Conservation (phyloP, 1,140 invertebrate species). For the Melipona quadrifasciata region DNA sequence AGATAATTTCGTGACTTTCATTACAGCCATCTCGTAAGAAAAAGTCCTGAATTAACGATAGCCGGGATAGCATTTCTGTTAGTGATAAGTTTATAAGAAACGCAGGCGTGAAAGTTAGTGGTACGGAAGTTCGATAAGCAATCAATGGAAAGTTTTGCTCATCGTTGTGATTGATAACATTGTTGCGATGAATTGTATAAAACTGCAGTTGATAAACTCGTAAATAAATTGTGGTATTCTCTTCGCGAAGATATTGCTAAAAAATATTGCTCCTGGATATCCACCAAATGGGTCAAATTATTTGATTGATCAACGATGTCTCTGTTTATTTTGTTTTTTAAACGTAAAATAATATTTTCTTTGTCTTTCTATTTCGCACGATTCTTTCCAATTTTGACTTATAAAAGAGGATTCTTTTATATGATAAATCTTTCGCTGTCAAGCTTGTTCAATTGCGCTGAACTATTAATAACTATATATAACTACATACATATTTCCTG, state of each 20-base stretch:
- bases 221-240: not conserved
- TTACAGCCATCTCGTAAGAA: not conserved
- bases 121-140: not conserved
- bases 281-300: not conserved
- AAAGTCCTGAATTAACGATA: conserved; percentile 5
- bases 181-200: not conserved
- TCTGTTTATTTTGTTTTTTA: too few species aligned
- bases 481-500: too few species aligned
- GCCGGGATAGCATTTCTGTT: not conserved
- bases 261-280: not conserved
- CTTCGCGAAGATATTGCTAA: not conserved
- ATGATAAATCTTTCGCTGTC: too few species aligned
- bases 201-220: not conserved
- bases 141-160: not conserved
- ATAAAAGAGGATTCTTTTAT: too few species aligned
- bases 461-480: too few species aligned
- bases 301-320: not conserved
- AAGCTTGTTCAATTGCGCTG: too few species aligned
- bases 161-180: not conserved
- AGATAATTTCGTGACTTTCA: conserved; percentile 9
- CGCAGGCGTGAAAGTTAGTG: too few species aligned
- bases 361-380: too few species aligned
- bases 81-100: not conserved
- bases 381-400: too few species aligned
- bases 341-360: too few species aligned